These are phyloP conservation scores for Poecile montanus DNA, from an alignment of 2,797 vertebrate species.

Conservation along the genomic window DNA sequence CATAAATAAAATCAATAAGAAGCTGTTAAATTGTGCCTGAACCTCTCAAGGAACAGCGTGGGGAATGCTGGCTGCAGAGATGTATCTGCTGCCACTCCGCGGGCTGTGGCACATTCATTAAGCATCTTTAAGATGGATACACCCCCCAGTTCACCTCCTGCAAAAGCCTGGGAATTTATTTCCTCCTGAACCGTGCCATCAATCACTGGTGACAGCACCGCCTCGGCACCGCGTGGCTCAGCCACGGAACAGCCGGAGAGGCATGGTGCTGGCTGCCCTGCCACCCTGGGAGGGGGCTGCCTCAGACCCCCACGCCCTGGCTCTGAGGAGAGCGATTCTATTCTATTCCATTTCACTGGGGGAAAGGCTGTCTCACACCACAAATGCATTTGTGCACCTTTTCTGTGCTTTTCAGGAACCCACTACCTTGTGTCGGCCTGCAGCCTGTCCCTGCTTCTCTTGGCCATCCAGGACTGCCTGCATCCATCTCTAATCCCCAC, in stretches of 20 bases:
- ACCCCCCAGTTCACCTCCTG: slow-evolving; percentile 67
- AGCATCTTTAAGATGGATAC: slow-evolving; percentile 70
- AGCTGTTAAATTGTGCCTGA: slow-evolving; percentile 34
- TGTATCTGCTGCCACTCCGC: slow-evolving; percentile 28
- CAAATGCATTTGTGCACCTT: rapidly evolving
- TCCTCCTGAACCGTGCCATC: slow-evolving; percentile 65
- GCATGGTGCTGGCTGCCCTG: background rate
- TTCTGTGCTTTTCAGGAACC: background rate
- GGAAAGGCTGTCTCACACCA: background rate
- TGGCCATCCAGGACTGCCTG: rapidly evolving
- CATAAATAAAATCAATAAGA: slow-evolving; percentile 47
- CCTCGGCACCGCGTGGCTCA: background rate
- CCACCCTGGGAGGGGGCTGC: background rate
- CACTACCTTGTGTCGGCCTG: rapidly evolving
- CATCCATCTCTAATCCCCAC: rapidly evolving
- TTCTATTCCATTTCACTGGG: rapidly evolving
- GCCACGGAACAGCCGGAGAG: rapidly evolving
- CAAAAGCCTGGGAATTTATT: slow-evolving; percentile 63
- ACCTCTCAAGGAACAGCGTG: background rate
- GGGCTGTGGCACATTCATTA: slow-evolving; percentile 64
- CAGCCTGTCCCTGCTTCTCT: background rate
- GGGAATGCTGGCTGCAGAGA: slow-evolving; percentile 50
- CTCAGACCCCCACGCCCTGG: rapidly evolving
- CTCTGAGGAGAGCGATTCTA: background rate
- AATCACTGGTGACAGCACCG: slow-evolving; percentile 2